A percentile compares a stretch with the other conserved stretches of the same genome.
Evolutionary conservation across 2,797 vertebrate species (phyloP).

Genomic region (Halcyon leucocephala): DNA sequence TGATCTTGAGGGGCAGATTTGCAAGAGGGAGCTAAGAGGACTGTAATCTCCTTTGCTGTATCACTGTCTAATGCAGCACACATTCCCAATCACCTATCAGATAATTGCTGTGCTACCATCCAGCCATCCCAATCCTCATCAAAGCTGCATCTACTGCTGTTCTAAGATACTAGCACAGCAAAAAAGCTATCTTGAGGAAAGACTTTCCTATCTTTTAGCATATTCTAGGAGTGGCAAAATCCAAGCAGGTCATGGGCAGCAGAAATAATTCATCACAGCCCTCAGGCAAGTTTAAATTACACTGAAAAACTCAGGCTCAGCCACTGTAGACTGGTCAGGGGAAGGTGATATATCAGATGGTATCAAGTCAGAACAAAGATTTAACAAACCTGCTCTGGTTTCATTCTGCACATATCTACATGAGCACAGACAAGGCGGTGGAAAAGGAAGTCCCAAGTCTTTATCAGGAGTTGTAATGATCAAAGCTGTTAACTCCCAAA

Average conservation of each 20-base stretch:
- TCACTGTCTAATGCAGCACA: background rate
- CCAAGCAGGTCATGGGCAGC: background rate
- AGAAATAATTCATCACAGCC: background rate
- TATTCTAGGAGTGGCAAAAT: background rate
- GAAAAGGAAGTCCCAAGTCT: background rate
- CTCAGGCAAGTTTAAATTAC: background rate
- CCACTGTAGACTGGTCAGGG: background rate
- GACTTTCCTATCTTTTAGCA: background rate
- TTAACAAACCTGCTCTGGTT: background rate
- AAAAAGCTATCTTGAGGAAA: background rate
- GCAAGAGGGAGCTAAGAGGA: background rate
- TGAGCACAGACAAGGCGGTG: background rate
- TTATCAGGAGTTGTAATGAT: background rate
- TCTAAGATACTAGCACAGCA: background rate
- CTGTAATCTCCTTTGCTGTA: slow-evolving; percentile 25
- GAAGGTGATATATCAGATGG: background rate
- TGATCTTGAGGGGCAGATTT: background rate
- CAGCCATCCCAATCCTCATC: background rate
- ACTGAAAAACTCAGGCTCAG: background rate
- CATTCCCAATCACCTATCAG: background rate
- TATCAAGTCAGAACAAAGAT: background rate
- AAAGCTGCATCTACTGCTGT: background rate
- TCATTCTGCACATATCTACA: background rate
- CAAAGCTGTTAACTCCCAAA: background rate
- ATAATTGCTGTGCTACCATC: background rate